Evolutionary conservation across 2,797 vertebrate species (phyloP).

Genomic region (Scolopax bukidnonensis): DNA sequence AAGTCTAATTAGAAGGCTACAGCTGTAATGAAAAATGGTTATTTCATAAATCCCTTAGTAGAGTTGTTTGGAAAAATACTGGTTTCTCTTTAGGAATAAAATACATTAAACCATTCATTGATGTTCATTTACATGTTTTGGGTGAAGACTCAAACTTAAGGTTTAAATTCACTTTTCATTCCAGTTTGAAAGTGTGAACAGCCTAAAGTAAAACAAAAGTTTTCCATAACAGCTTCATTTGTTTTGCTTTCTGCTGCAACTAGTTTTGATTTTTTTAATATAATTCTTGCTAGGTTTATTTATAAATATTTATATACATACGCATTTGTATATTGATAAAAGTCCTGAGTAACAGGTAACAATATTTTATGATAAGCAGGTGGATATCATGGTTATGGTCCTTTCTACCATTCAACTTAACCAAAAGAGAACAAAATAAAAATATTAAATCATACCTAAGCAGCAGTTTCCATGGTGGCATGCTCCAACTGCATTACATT

Average conservation of each 20-base stretch:
- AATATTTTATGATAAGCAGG: neutral
- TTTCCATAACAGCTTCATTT: neutral
- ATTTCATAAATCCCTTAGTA: neutral
- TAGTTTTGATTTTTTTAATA: neutral
- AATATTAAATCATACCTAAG: neutral
- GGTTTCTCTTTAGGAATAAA: neutral
- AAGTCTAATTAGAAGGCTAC: conserved; percentile 22
- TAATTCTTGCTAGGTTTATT: neutral
- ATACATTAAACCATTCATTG: neutral
- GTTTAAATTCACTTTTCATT: neutral
- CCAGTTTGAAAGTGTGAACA: neutral
- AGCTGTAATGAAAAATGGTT: neutral
- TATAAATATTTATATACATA: neutral
- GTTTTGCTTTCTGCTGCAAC: neutral
- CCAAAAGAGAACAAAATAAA: neutral
- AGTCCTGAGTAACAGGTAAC: neutral
- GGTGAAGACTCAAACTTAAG: neutral
- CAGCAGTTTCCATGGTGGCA: neutral
- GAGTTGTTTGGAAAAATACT: conserved; percentile 48
- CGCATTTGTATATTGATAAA: neutral
- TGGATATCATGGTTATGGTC: neutral
- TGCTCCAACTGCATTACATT: neutral
- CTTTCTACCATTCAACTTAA: neutral
- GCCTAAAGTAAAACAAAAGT: neutral
- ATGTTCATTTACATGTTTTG: neutral